Percentiles rank a stretch among this genome's conserved stretches.
Evolutionary conservation across 2,113 vertebrate species (phyloP).

Genomic region (Epinephelus fuscoguttatus): DNA sequence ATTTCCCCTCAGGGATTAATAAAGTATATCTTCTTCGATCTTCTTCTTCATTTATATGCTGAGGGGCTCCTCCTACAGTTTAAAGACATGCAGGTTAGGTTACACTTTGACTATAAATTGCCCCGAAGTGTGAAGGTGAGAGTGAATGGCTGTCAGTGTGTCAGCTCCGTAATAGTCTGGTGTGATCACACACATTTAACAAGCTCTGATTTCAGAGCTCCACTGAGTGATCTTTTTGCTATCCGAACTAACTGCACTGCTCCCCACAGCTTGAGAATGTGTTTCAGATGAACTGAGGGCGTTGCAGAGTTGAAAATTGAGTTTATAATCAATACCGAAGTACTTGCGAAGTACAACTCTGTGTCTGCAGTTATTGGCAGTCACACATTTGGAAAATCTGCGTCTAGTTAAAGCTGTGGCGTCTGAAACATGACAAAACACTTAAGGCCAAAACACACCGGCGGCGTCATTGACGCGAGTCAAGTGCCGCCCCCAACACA

Average conservation of each 20-base stretch:
- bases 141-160: no score
- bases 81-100: no score
- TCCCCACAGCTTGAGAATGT: background rate
- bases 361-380: background rate
- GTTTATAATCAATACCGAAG: background rate
- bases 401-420: background rate
- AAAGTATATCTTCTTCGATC: no score
- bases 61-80: no score
- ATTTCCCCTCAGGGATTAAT: no score
- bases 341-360: slow-evolving; percentile 4
- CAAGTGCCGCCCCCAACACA: no score
- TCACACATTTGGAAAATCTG: background rate
- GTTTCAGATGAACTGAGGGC: background rate
- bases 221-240: background rate
- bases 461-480: no score
- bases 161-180: no score
- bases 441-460: background rate
- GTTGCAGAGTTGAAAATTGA: background rate
- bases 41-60: no score
- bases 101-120: no score
- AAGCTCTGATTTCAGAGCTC: background rate
- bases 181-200: background rate
- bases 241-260: background rate
- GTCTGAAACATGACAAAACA: slow-evolving; percentile 38
- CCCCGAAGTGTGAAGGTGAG: no score